phyloP scores from a whole-genome alignment of 1,140 invertebrate species.

The Pararge aegeria region DNA sequence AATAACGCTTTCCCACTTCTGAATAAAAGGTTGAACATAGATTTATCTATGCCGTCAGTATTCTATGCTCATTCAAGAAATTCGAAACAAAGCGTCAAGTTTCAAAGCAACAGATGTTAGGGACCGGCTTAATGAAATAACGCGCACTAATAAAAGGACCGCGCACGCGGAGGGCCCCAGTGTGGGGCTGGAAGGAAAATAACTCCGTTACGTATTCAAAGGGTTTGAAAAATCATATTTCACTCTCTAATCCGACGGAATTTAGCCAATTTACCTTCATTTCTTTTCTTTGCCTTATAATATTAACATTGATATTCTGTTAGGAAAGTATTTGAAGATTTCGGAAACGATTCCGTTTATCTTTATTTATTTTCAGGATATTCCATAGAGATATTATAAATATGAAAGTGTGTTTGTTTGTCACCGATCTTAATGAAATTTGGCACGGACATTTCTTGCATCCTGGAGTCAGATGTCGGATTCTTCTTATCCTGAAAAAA shows the following conservation, averaged over 20 bases:
- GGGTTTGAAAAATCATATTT: constrained; percentile 12
- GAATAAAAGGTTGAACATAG: neutral
- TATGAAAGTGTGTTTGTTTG: no score
- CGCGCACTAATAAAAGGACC: constrained; percentile 7
- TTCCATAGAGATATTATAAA: no score
- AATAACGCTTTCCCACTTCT: no score
- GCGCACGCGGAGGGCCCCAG: neutral
- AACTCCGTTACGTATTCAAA: constrained; percentile 12
- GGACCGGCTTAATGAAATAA: constrained; percentile 38
- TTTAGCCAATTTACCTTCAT: neutral
- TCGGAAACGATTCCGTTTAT: neutral
- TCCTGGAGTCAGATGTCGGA: no score
- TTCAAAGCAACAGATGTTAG: constrained; percentile 44
- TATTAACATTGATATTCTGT: constrained; percentile 3
- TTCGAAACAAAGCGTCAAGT: constrained; percentile 42
- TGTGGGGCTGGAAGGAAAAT: neutral
- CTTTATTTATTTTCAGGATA: no score
- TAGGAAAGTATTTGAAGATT: neutral
- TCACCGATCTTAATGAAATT: no score
- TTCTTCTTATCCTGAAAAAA: no score
- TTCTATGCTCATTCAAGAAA: constrained; percentile 34
- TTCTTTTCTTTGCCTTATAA: neutral
- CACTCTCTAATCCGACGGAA: neutral
- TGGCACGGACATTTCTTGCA: no score
- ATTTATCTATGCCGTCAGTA: constrained; percentile 3